Base-by-base conservation (phyloP, 2,888 invertebrate genomes). In the Cyrtodaria siliqua region DNA sequence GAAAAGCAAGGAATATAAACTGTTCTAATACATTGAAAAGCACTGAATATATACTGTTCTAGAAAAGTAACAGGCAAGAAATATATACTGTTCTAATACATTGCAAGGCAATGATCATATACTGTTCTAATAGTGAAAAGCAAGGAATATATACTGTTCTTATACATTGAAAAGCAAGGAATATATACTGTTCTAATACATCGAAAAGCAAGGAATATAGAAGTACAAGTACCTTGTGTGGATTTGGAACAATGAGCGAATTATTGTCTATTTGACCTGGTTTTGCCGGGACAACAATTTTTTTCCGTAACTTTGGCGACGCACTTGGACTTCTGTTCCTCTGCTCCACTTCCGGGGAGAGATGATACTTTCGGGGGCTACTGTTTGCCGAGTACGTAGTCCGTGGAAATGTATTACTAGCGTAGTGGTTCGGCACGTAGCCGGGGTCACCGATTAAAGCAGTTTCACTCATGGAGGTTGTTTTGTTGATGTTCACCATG, bases 261-360 rank as follows among this genome's bases (percentile, higher is more conserved):
- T 95, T 94, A 93, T 97, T 97, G 91, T 97, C 96, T 63, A 97
- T 96, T 52, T 96, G 95, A 0, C 96, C 96, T 0, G 96, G 96
- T 78, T 93, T 85, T 60, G 80, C 85, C 20, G 87, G 84, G 2
- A 76, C 47, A 20, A 77, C 14, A 9, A 74, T 63, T 69, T 86
- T 89, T 63, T 88, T 85, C 57, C 81, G 73, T 53, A 88, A 52
- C 47, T 87, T 88, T 9, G 90, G 90, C 14, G 89, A 91, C 12
- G 86, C 84, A 66, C 87, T 87, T 1, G 88, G 88, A 71, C 89
- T 89, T 8, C 85, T 79, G 27, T 83, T 83, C 40, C 62, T 79
- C 2, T 64, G 49, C 18, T 75, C 75, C 38, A 67, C 59, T 33
- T 87, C 88, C 2, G 86, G 82, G 23, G 85, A 82, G 20, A 87